Percentiles rank a stretch among this genome's conserved stretches.
These are phyloP conservation scores for Pithys albifrons DNA, from an alignment of 2,113 vertebrate species.

Conservation along the genomic window DNA sequence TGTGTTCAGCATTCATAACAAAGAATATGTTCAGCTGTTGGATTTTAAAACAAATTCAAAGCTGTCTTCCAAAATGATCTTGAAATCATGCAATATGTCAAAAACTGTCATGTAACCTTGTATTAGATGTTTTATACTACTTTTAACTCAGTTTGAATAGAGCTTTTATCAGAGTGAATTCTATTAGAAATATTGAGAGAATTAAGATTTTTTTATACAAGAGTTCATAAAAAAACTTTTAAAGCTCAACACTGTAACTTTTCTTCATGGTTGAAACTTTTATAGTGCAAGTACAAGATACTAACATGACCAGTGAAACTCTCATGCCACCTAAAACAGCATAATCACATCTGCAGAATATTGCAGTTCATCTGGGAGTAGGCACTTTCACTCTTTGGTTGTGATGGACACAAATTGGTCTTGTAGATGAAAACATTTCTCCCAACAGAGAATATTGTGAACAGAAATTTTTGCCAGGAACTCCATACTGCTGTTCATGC, in stretches of 20 bases:
- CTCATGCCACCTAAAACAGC: neutral
- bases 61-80: neutral
- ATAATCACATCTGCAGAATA: neutral
- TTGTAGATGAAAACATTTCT: conserved; percentile 12
- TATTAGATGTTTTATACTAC: neutral
- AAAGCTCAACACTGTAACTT: neutral
- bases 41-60: neutral
- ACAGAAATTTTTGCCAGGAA: conserved; percentile 34
- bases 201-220: neutral
- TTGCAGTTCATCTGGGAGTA: neutral
- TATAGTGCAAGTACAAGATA: neutral
- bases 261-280: neutral
- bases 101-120: neutral
- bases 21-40: neutral
- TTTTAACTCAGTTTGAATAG: neutral
- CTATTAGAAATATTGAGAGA: neutral
- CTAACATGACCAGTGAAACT: neutral
- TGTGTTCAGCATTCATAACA: neutral
- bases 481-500: neutral
- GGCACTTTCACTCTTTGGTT: neutral
- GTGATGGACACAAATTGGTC: neutral
- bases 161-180: neutral
- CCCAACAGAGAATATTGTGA: conserved; percentile 9
- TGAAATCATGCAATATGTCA: neutral
- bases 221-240: neutral